Conservation (phyloP, 2,113 vertebrate species). For the Bothrops jararaca region DNA sequence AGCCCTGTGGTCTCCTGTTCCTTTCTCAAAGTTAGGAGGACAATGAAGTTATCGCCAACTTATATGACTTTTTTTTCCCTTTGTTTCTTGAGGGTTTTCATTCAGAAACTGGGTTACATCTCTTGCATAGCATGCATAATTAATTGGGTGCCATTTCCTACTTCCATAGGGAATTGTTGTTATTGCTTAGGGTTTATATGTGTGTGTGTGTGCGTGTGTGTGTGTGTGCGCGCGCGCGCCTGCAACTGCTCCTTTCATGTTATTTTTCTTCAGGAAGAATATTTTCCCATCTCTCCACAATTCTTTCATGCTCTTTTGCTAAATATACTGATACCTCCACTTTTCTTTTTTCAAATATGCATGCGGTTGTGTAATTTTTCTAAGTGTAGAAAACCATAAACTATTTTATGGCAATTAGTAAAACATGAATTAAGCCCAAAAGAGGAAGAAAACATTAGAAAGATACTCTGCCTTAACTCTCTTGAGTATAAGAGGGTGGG, state of each 20-base stretch:
- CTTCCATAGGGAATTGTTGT: constrained; percentile 21
- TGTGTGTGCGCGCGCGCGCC: no score
- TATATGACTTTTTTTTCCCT: constrained; percentile 40
- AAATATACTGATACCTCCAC: background rate
- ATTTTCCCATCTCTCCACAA: constrained; percentile 7
- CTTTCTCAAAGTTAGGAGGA: constrained; percentile 43
- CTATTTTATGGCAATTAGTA: background rate
- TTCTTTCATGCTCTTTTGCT: background rate
- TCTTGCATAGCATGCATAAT: constrained; percentile 54
- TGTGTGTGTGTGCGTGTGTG: background rate
- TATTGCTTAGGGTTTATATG: constrained; percentile 40
- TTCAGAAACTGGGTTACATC: constrained; percentile 24
- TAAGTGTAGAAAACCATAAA: background rate
- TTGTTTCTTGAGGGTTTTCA: constrained; percentile 24
- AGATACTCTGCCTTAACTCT: background rate
- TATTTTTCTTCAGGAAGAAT: constrained; percentile 9
- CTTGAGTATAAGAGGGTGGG: background rate
- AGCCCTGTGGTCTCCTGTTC: constrained; percentile 27
- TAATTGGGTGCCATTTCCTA: constrained; percentile 48
- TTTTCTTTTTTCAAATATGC: background rate
- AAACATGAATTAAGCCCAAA: background rate
- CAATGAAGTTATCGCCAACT: constrained; percentile 53
- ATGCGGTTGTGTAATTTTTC: background rate
- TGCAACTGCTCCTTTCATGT: constrained; percentile 18
- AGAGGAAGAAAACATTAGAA: background rate